A percentile compares a stretch with the other conserved stretches of the same genome.
Conservation (phyloP, 1,140 invertebrate genomes). For the Thaumatotibia leucotreta region DNA sequence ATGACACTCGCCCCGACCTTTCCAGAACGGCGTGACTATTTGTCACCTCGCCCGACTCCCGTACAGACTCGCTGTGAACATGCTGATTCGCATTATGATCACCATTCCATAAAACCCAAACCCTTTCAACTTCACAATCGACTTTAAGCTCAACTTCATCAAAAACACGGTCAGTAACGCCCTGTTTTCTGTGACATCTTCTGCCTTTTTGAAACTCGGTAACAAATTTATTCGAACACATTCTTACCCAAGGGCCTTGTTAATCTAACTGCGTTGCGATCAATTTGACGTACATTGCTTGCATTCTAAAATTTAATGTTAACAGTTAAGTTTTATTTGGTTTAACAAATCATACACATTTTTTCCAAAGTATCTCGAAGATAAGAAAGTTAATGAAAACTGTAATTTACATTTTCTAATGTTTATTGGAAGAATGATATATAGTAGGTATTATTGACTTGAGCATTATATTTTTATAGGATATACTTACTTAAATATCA, state of each 20-base stretch:
- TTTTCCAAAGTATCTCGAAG: too few species aligned
- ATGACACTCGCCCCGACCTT: conserved; percentile 54
- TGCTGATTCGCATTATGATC: conserved; percentile 62
- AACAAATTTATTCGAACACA: conserved; percentile 52
- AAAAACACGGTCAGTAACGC: conserved; percentile 3
- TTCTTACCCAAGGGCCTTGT: conserved; percentile 47
- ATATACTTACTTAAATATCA: too few species aligned
- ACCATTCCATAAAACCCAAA: conserved; percentile 23
- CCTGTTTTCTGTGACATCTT: neutral
- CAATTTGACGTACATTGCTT: conserved; percentile 56
- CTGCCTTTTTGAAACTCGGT: neutral
- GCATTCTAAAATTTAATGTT: conserved; percentile 43
- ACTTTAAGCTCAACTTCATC: conserved; percentile 23
- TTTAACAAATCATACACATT: neutral
- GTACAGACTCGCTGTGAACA: conserved; percentile 59
- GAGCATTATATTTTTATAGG: too few species aligned
- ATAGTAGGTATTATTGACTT: too few species aligned
- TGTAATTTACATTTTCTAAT: too few species aligned
- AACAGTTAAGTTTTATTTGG: neutral
- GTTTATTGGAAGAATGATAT: too few species aligned
- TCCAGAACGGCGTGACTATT: conserved; percentile 67
- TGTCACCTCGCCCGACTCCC: conserved; percentile 72
- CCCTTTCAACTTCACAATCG: neutral
- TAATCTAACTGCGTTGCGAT: conserved; percentile 61
- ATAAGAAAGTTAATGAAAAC: too few species aligned